These are phyloP conservation scores for Lasioglossum vierecki DNA, from an alignment of 2,888 invertebrate species.

Conservation along the genomic window DNA sequence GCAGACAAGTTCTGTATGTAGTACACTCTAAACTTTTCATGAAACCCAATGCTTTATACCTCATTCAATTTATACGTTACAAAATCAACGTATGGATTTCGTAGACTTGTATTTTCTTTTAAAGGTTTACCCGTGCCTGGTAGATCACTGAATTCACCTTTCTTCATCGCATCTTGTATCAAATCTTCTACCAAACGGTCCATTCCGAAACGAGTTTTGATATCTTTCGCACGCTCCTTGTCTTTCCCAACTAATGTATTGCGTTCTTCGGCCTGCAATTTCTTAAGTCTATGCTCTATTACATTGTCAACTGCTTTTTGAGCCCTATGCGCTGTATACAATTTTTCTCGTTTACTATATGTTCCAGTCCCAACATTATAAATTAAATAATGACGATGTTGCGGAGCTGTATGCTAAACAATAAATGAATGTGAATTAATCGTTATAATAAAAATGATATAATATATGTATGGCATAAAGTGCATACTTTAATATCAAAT, in stretches of 20 bases:
- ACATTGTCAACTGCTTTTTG: slow-evolving; percentile 89
- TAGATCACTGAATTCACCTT: slow-evolving; percentile 95
- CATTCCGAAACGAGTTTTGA: slow-evolving; percentile 87
- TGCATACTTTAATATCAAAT: slow-evolving; percentile 87
- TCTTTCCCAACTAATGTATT: slow-evolving; percentile 76
- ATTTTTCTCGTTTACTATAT: slow-evolving; percentile 91
- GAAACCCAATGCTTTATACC: slow-evolving; percentile 82
- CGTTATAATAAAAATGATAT: background rate
- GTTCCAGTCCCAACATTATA: slow-evolving; percentile 92
- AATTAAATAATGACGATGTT: slow-evolving; percentile 93
- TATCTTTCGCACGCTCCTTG: slow-evolving; percentile 75
- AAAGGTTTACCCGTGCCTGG: slow-evolving; percentile 93
- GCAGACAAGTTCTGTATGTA: slow-evolving; percentile 25
- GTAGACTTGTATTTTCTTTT: slow-evolving; percentile 85
- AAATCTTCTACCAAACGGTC: slow-evolving; percentile 96
- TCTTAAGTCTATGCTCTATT: slow-evolving; percentile 87
- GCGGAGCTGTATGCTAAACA: slow-evolving; percentile 92
- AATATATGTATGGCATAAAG: background rate
- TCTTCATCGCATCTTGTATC: slow-evolving; percentile 95
- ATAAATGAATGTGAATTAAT: slow-evolving; percentile 17
- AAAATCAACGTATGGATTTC: slow-evolving; percentile 94
- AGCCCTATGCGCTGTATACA: slow-evolving; percentile 89
- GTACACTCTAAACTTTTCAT: slow-evolving; percentile 7
- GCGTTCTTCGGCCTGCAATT: slow-evolving; percentile 84
- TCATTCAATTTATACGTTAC: slow-evolving; percentile 94